phyloP scores from a whole-genome alignment of 2,888 invertebrate species.

The Sarcophaga variegata region DNA sequence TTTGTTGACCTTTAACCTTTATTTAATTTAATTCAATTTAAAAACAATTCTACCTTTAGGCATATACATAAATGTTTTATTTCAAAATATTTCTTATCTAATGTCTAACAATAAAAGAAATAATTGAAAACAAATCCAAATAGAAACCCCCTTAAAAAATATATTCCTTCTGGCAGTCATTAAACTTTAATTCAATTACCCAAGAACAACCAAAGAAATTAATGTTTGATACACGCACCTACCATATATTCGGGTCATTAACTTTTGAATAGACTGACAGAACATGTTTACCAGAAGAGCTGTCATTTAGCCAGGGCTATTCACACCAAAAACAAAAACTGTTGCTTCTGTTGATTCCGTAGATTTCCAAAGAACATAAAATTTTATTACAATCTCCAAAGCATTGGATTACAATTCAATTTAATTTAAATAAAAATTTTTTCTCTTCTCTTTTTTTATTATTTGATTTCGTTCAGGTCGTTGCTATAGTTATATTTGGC shows the following conservation, averaged over 20 bases:
- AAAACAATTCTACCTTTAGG: no score
- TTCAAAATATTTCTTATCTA: no score
- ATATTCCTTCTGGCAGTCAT: background rate
- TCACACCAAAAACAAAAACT: background rate
- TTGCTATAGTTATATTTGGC: no score
- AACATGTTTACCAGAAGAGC: no score
- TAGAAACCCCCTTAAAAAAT: background rate
- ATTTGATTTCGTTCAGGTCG: no score
- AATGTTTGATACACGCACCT: conserved; percentile 1
- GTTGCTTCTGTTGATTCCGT: conserved; percentile 35
- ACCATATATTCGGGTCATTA: conserved; percentile 32
- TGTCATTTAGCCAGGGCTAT: background rate
- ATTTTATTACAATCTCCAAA: conserved; percentile 58
- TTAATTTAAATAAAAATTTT: conserved; percentile 8
- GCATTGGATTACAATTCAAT: conserved; percentile 57
- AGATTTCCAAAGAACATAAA: conserved; percentile 15
- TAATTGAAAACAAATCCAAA: background rate
- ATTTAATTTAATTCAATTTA: no score
- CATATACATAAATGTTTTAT: no score
- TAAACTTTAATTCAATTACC: conserved; percentile 38
- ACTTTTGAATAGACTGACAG: background rate
- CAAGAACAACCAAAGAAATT: background rate
- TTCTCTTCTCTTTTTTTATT: background rate
- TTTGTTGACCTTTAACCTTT: no score
- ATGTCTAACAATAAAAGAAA: no score